phyloP scores from a whole-genome alignment of 2,113 vertebrate genomes.

The Mohoua ochrocephala region DNA sequence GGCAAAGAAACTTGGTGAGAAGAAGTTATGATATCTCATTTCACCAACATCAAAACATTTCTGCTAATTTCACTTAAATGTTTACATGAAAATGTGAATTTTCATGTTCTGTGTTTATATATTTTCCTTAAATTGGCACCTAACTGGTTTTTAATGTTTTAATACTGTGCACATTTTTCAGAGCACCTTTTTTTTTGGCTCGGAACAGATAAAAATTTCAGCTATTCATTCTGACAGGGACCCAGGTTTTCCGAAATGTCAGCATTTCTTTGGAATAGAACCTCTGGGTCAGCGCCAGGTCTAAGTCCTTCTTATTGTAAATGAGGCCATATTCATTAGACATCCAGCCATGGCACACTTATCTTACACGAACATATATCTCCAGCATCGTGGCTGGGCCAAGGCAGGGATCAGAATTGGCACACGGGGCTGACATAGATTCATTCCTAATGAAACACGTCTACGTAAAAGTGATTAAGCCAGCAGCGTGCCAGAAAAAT shows the following conservation, averaged over 20 bases:
- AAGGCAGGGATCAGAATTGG: conserved; percentile 11
- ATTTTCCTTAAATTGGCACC: conserved; percentile 14
- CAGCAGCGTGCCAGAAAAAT: conserved; percentile 3
- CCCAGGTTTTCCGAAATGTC: conserved; percentile 20
- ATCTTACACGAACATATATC: conserved; percentile 2
- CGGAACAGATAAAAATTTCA: not conserved
- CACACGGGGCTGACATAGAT: not conserved
- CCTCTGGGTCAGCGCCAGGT: not conserved
- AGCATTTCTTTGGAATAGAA: conserved; percentile 45
- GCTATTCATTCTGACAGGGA: not conserved
- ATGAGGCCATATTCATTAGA: conserved; percentile 50
- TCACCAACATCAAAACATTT: conserved; percentile 3
- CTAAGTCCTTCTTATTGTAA: conserved; percentile 24
- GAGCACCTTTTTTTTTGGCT: not conserved
- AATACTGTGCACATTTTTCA: not conserved
- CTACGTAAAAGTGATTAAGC: conserved; percentile 11
- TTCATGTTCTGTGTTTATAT: not conserved
- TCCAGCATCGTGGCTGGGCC: not conserved
- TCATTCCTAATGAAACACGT: conserved; percentile 36
- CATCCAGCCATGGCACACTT: conserved; percentile 32
- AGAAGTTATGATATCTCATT: not conserved
- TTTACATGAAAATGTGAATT: conserved; percentile 1
- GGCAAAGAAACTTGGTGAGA: not conserved
- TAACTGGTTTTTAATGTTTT: not conserved
- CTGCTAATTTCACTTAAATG: not conserved